A percentile compares a stretch with the other conserved stretches of the same genome.
Evolutionary conservation across 2,797 vertebrate species (phyloP).

Genomic region (Ctenopoma multispine): DNA sequence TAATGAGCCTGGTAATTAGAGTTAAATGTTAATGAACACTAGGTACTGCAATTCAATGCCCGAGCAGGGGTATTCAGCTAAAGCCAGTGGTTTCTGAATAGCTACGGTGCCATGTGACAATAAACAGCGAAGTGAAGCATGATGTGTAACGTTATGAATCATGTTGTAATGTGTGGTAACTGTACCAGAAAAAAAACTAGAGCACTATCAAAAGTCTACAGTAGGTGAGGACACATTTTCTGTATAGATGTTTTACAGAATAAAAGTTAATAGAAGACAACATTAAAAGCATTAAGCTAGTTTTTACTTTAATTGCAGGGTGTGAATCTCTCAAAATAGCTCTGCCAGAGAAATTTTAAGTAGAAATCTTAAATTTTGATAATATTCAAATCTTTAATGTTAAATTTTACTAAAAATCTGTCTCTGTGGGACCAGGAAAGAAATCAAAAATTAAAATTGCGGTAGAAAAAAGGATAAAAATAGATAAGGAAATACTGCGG

Average conservation of each 20-base stretch:
- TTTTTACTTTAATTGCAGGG: neutral
- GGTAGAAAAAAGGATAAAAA: constrained; percentile 9
- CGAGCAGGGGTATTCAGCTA: constrained; percentile 45
- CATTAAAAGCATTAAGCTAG: too few relatives aligned
- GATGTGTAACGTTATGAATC: neutral
- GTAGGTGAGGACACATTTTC: neutral
- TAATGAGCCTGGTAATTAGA: constrained; percentile 84
- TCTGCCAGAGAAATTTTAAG: neutral
- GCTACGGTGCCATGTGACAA: constrained; percentile 12
- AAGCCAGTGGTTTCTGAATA: constrained; percentile 42
- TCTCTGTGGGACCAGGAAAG: neutral
- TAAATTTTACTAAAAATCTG: neutral
- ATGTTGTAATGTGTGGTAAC: neutral
- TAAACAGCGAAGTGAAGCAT: constrained; percentile 17
- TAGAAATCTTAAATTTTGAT: neutral
- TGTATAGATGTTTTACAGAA: neutral
- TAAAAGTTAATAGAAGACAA: neutral
- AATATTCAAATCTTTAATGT: neutral
- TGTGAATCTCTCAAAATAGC: neutral
- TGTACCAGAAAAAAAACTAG: neutral
- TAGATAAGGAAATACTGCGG: constrained; percentile 4
- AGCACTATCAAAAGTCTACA: neutral
- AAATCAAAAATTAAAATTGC: neutral
- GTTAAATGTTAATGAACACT: constrained; percentile 83
- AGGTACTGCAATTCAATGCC: constrained; percentile 61